Conservation (phyloP, 1,140 invertebrate species). For the Ceratosolen fusciceps region DNA sequence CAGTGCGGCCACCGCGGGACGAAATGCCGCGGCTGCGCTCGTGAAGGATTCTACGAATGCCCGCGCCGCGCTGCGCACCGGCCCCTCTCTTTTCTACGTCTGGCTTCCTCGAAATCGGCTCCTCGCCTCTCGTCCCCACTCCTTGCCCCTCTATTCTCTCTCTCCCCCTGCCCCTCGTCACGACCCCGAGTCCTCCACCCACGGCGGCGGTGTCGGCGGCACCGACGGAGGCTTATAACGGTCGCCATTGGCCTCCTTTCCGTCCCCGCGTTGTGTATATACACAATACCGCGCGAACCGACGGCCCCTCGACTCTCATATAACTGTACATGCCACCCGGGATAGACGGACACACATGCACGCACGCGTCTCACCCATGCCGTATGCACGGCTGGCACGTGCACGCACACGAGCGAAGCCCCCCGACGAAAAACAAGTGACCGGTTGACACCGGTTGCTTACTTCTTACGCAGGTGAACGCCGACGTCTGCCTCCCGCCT, state of each 20-base stretch:
- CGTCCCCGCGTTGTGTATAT: background rate
- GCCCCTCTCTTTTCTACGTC: background rate
- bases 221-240: background rate
- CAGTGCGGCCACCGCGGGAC: background rate
- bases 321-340: constrained; percentile 15
- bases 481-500: background rate
- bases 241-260: constrained; percentile 5
- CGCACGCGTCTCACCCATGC: no score
- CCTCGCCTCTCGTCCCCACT: background rate
- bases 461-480: background rate
- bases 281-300: background rate
- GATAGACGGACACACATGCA: no score
- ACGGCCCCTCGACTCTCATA: background rate
- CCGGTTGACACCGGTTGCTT: background rate
- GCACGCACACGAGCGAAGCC: no score
- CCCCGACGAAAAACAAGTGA: background rate
- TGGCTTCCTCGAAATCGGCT: background rate
- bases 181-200: no score
- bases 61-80: background rate
- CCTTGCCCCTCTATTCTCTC: background rate
- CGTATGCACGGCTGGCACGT: no score
- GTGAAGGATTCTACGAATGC: constrained; percentile 8
- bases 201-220: no score
- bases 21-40: background rate
- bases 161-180: background rate